These are phyloP conservation scores for Epinotia demarniana DNA, from an alignment of 2,888 invertebrate genomes.

Conservation along the genomic window DNA sequence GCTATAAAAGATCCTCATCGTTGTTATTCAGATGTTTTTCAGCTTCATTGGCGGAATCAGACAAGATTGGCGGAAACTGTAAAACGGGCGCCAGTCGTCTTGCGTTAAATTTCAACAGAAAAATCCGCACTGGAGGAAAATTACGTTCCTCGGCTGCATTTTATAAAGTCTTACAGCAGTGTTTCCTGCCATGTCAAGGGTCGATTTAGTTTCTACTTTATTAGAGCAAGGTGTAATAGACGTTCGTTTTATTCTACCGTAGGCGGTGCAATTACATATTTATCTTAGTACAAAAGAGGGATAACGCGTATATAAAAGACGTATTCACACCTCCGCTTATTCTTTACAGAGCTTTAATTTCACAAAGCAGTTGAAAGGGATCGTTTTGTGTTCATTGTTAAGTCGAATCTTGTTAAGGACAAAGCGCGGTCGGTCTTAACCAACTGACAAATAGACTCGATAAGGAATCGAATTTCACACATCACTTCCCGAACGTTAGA, in stretches of 20 bases:
- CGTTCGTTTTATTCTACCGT: conserved; percentile 9
- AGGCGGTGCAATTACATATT: conserved; percentile 22
- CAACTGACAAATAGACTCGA: conserved; percentile 63
- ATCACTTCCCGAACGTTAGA: conserved; percentile 66
- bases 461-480: conserved; percentile 71
- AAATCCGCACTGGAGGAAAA: conserved; percentile 25
- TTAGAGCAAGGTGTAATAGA: neutral
- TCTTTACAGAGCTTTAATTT: conserved; percentile 61
- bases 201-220: neutral
- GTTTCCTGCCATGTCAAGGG: neutral
- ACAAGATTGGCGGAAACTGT: conserved; percentile 35
- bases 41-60: conserved; percentile 22
- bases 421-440: conserved; percentile 54
- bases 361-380: conserved; percentile 60
- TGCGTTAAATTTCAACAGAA: conserved; percentile 11
- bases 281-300: conserved; percentile 29
- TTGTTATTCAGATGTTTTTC: conserved; percentile 28
- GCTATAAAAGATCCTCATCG: conserved; percentile 1
- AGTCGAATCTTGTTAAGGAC: conserved; percentile 76
- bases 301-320: conserved; percentile 27
- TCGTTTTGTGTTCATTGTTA: conserved; percentile 61
- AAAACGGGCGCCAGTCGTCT: conserved; percentile 28
- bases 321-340: conserved; percentile 59
- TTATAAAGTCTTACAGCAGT: neutral
- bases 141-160: conserved; percentile 10